Evolutionary conservation across 2,888 invertebrate species (phyloP), one percentile per base, ranked within the genome.

Genomic region (Drosophila prostipennis): DNA sequence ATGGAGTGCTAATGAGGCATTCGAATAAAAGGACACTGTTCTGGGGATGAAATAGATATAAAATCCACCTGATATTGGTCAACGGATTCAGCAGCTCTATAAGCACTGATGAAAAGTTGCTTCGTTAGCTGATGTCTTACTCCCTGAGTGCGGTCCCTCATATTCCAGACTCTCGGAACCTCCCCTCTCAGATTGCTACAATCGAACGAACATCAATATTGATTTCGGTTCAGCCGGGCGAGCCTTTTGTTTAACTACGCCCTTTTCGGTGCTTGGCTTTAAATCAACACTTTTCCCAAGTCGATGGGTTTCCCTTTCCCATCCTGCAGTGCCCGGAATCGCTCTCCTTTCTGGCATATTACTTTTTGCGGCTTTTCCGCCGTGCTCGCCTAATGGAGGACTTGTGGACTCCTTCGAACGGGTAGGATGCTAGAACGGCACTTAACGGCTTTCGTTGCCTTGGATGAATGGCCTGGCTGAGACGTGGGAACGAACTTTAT

Each of bases 401-500:
- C 81, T 73, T 79, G 75, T 76, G 68, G 76, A 78, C 72, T 78
- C 74, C 46, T 39, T 26, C 29, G 37, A 10, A n/a, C 11, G 26
- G 32, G 37, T 54, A 11, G 14, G 29, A 34, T 11, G 68, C 68
- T 71, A 59, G 61, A 58, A 65, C 76, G 45, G 78, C 80, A 83
- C 80, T 83, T 78, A 77, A 80, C 80, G 77, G 75, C 81, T 80
- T 80, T 83, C 79, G 72, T 72, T 77, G 79, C 65, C 49, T 70
- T 70, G 77, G 52, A 63, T 64, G 73, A 78, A 73, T 78, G 73
- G 48, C 32, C 52, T 16, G 29, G 46, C 54, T 56, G 42, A 32
- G 34, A 75, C 58, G 63, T 72, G 72, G 51, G 64, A 36, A 59
- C 61, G 74, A 74, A 76, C 74, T 84, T 84, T 80, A 59, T 80